Evolutionary conservation across 2,888 invertebrate species (phyloP).

Genomic region (Syrista parreyssii): DNA sequence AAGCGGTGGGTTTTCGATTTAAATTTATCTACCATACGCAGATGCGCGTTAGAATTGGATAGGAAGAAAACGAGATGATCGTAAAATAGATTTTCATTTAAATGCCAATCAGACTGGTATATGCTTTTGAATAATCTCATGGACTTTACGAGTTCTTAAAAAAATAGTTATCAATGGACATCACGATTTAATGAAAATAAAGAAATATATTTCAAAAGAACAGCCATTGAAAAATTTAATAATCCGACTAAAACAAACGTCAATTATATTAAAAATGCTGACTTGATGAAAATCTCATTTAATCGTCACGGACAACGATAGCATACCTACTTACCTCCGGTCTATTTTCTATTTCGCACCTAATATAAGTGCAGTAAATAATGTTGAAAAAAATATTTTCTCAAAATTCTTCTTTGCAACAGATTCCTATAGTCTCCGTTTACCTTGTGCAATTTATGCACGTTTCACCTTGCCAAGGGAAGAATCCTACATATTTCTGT

Average conservation of each 20-base stretch:
- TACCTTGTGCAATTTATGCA: neutral
- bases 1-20: neutral
- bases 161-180: too few relatives aligned
- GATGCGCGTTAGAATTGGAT: neutral
- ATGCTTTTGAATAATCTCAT: neutral
- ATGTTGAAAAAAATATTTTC: neutral
- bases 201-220: neutral
- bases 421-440: neutral
- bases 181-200: neutral
- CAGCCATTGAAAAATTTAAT: too few relatives aligned
- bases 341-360: neutral
- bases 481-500: neutral
- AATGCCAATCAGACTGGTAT: neutral
- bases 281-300: neutral
- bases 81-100: neutral
- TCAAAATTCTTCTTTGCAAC: neutral
- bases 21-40: conserved; percentile 4
- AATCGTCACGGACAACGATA: neutral
- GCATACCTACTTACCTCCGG: neutral
- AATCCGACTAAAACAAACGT: too few relatives aligned
- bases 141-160: neutral
- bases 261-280: too few relatives aligned
- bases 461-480: neutral
- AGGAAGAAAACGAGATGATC: neutral
- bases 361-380: neutral